Evolutionary conservation across 2,113 vertebrate genomes (phyloP).

Genomic region (Crotalus tigris): DNA sequence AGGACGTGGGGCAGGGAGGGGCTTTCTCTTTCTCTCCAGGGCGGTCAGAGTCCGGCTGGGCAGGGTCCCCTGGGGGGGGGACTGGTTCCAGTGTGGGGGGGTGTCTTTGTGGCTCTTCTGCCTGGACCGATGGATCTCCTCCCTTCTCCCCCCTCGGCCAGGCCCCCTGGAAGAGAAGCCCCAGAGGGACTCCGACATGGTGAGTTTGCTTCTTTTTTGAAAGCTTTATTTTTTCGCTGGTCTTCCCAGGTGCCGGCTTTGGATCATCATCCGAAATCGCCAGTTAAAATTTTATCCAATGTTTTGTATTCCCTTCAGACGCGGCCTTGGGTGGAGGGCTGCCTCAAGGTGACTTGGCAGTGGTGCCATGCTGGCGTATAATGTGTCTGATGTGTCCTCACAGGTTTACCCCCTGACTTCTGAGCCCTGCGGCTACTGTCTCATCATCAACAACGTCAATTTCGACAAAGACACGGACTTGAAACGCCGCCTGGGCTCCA

Average conservation of each 20-base stretch:
- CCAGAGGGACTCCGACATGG: slow-evolving; percentile 25
- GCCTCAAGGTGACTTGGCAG: fast-evolving
- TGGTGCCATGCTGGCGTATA: background rate
- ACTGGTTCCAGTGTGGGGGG: no score
- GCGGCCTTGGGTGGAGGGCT: no score
- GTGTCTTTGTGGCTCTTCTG: no score
- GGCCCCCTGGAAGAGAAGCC: background rate
- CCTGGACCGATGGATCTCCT: no score
- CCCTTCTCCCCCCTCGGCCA: slow-evolving; percentile 5
- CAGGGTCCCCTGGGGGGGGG: no score
- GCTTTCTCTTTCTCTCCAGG: background rate
- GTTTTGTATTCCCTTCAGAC: background rate
- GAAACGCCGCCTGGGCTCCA: slow-evolving; percentile 72
- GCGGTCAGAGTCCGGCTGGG: background rate
- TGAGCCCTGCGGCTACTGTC: slow-evolving; percentile 81
- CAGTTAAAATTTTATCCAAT: background rate
- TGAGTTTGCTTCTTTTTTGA: slow-evolving; percentile 26
- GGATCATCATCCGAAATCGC: background rate
- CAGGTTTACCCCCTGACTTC: slow-evolving; percentile 83
- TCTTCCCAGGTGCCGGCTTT: background rate
- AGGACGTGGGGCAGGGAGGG: fast-evolving
- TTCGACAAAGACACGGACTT: slow-evolving; percentile 70
- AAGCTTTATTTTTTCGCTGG: background rate
- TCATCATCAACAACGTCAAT: slow-evolving; percentile 90
- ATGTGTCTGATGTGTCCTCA: background rate